Evolutionary conservation across 1,140 invertebrate genomes (phyloP).

Genomic region (Hycleus phaleratus): DNA sequence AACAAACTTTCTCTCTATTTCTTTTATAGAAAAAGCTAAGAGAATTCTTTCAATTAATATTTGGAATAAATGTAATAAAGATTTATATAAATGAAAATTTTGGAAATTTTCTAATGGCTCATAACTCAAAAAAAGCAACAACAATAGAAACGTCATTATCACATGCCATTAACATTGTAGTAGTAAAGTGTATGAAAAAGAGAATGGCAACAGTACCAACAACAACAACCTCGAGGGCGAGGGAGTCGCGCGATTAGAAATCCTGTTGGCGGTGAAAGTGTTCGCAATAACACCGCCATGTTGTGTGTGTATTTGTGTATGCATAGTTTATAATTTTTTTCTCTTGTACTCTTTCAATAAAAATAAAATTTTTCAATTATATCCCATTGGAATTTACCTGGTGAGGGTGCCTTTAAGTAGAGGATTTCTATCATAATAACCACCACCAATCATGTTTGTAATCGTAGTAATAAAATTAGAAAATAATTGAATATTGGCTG

Average conservation of each 20-base stretch:
- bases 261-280: constrained; percentile 25
- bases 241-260: constrained; percentile 22
- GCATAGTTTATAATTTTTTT: too few relatives aligned
- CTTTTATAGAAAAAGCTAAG: too few relatives aligned
- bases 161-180: too few relatives aligned
- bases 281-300: constrained; percentile 24
- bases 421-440: constrained; percentile 35
- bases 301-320: neutral
- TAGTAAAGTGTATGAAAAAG: constrained; percentile 4
- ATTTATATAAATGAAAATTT: too few relatives aligned
- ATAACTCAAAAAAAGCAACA: too few relatives aligned
- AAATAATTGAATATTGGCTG: neutral
- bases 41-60: too few relatives aligned
- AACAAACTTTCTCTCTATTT: too few relatives aligned
- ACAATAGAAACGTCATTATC: too few relatives aligned
- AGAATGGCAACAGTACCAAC: constrained; percentile 17
- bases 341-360: too few relatives aligned
- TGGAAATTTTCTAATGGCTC: too few relatives aligned
- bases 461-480: neutral
- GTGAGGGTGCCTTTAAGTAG: constrained; percentile 33
- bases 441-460: constrained; percentile 28
- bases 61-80: too few relatives aligned
- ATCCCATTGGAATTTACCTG: constrained; percentile 23
- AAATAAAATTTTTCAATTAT: too few relatives aligned
- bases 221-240: constrained; percentile 21